These are phyloP conservation scores for Notamacropus eugenii DNA, from an alignment of 2,797 vertebrate genomes.

Conservation along the genomic window DNA sequence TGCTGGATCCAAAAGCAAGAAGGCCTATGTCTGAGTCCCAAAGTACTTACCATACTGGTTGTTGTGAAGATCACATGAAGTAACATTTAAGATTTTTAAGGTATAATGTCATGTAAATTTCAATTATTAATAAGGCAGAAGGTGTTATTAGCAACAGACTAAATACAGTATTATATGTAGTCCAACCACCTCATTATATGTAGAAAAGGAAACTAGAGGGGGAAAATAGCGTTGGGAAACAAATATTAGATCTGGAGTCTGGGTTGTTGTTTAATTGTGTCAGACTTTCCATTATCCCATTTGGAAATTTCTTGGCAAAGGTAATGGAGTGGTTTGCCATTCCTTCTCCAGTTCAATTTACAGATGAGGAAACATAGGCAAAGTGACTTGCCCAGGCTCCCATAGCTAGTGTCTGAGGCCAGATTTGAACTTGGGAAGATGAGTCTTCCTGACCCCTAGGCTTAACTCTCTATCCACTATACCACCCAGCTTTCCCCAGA, in stretches of 20 bases:
- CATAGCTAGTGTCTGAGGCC: background rate
- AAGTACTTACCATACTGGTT: background rate
- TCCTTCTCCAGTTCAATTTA: background rate
- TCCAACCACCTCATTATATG: background rate
- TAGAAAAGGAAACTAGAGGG: background rate
- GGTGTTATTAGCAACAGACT: background rate
- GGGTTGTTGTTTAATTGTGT: background rate
- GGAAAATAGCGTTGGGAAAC: background rate
- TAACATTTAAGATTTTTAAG: background rate
- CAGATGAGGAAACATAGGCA: background rate
- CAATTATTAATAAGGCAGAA: background rate
- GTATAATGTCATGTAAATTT: background rate
- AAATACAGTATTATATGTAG: background rate
- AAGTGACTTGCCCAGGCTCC: background rate
- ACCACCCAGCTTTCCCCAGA: background rate
- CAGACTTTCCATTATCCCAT: background rate
- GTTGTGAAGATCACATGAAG: background rate
- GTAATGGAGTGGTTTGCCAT: background rate
- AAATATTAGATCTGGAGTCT: background rate
- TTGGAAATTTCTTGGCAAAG: background rate
- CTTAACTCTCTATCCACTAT: background rate
- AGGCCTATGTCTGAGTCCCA: background rate
- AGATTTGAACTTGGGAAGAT: background rate
- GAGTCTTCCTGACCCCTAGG: background rate
- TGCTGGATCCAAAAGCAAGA: background rate